Base-by-base conservation (phyloP, 2,113 vertebrate genomes). In the Psammodynastes pulverulentus region DNA sequence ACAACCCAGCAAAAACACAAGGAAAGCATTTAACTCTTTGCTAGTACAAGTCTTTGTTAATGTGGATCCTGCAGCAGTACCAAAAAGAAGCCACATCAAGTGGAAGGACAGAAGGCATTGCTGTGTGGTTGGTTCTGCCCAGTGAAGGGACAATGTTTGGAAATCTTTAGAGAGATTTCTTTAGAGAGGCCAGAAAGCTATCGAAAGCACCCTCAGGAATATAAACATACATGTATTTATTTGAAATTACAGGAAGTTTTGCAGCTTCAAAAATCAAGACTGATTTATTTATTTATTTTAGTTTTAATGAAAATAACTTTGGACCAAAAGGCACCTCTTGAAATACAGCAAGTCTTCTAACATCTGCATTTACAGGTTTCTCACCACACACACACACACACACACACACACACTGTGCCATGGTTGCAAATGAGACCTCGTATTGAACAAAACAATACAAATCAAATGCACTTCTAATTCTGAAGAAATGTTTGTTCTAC, bases 21-120 rank as follows among this genome's bases (percentile, higher is more conserved):
- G 96, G 96, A 94, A 95, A 96, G 97, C 92, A 92, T 96, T 97
- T 98, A 98, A 98, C 98, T 95, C 97, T 96, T 97, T 94, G 92
- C 58, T 56, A 29, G 87, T 95, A 9, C 1, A 95, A 94, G 89
- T 92, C 56, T 79, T 92, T 46, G 9, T 86, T 89, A 92, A 93
- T 15, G 3, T 90, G n/a, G 95, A 93, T 89, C 92, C 84, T 84
- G 13, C 84, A 79, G 95, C 23, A 24, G 12, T 45, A 54, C 89
- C n/a, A 84, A 90, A 49, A 91, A 90, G 87, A 92, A 91, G 85
- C 87, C 0, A 2, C 86, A 62, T 24, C 43, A 53, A 86, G 92
- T 93, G 86, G 88, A 4, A 43, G 56, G 86, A 67, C 24, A 89
- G 46, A 43, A 54, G 49, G 92, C 87, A 52, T 23, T 88, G 84